A percentile compares a stretch with the other conserved stretches of the same genome.
Conservation (phyloP, 2,888 invertebrate species). For the Eupithecia inturbata region DNA sequence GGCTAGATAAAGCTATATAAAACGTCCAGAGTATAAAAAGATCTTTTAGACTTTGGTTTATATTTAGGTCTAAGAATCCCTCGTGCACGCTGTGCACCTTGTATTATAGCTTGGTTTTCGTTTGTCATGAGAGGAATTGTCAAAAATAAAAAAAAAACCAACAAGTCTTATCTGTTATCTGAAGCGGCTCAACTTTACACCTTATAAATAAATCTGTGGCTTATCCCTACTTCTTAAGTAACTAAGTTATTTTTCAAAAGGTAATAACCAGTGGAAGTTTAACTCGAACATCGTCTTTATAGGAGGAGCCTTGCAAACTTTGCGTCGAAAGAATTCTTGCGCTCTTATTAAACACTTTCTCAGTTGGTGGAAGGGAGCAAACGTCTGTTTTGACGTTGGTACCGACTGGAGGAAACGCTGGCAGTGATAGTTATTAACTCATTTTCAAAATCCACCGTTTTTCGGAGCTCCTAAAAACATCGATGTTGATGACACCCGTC, state of each 20-base stretch:
- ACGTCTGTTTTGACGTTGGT: neutral
- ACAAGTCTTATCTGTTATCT: neutral
- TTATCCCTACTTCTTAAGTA: neutral
- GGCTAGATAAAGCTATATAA: too few relatives aligned
- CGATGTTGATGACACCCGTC: conserved; percentile 4
- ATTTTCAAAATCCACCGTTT: too few relatives aligned
- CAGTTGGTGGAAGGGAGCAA: too few relatives aligned
- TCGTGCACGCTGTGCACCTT: too few relatives aligned
- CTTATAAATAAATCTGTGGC: neutral
- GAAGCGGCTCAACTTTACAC: neutral
- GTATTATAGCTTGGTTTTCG: too few relatives aligned
- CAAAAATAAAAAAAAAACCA: neutral
- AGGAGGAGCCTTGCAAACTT: neutral
- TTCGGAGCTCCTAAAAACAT: neutral
- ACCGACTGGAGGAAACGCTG: too few relatives aligned
- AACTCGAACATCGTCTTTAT: neutral
- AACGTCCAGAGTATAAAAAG: neutral
- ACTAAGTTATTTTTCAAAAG: neutral
- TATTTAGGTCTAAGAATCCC: too few relatives aligned
- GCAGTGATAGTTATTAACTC: too few relatives aligned
- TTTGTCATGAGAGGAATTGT: too few relatives aligned
- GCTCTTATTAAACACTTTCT: neutral
- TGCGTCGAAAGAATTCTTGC: conserved; percentile 4
- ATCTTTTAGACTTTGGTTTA: neutral
- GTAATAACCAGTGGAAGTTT: neutral